Base-by-base conservation (phyloP, 2,797 vertebrate species). In the Notamacropus eugenii region DNA sequence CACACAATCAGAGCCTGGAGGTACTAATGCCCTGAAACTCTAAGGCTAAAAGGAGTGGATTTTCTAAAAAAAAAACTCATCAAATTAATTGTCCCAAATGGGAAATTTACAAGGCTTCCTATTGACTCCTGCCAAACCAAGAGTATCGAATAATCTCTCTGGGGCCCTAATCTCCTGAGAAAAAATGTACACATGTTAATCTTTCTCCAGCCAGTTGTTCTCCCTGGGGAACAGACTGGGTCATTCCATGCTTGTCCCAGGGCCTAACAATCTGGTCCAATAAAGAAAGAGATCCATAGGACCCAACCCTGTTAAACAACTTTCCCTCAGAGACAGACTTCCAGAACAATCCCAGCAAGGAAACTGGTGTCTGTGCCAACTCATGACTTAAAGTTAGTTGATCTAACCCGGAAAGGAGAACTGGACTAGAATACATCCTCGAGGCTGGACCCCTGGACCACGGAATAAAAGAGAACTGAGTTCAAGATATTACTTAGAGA, bases 51-150 rank as follows among this genome's bases (percentile, higher is more conserved):
- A 94, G 52, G 9, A 67, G 90, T 55, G 55, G 96, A 56, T 92
- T 92, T 62, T 95, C 96, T 92, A 96, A 55, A 95, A 96, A 95
- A 52, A 52, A 62, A 96, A 95, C 93, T 97, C 97, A 96, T 97
- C 95, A 97, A 97, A 98, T 95, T 96, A 98, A 98, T 97, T 97
- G 96, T 93, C 95, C 96, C 92, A 97, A 95, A 97, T 92, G 94
- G 90, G 94, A 97, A 98, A 91, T 1, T 1, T 96, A 96, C 58
- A 97, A 94, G 95, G 54, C 92, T 93, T 97, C 92, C 82, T 93
- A 92, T 93, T 87, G 95, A 91, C 95, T 97, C 91, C 19, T 91
- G 95, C 22, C 95, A 95, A 91, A 95, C 90, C 34, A 94, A 93
- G n/a, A 96, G 94, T 0, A 3, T 59, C 58, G 91, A 93, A 92